These are phyloP conservation scores for Phragmatobia fuliginosa DNA, from an alignment of 2,888 invertebrate genomes.

Conservation along the genomic window DNA sequence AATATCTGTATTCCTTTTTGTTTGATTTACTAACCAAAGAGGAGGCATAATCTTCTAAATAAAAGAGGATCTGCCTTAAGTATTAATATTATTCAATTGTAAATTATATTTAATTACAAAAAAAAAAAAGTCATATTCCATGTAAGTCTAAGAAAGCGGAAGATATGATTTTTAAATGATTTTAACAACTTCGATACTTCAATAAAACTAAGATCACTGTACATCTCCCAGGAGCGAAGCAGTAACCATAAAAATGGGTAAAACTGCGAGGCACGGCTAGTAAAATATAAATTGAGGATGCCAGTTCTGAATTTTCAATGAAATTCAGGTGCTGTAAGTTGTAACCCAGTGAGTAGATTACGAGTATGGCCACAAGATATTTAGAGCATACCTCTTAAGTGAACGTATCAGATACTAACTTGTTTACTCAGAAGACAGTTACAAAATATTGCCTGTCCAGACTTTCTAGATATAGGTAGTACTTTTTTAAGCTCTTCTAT, in stretches of 20 bases:
- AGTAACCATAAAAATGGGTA: not conserved
- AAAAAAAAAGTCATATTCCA: too few species aligned
- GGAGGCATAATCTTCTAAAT: too few species aligned
- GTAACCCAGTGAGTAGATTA: not conserved
- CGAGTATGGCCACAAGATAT: not conserved
- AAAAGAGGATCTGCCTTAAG: too few species aligned
- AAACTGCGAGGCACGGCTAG: not conserved
- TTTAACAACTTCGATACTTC: not conserved
- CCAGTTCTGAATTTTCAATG: conserved; percentile 1
- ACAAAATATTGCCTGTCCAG: not conserved
- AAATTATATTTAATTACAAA: too few species aligned
- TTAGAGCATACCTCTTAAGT: not conserved
- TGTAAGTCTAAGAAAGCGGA: too few species aligned
- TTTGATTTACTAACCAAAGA: too few species aligned
- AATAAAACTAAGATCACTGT: not conserved
- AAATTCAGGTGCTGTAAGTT: not conserved
- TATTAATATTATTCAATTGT: too few species aligned
- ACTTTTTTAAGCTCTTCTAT: not conserved
- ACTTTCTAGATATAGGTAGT: not conserved
- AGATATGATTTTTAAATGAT: not conserved
- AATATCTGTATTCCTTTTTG: too few species aligned
- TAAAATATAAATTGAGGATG: not conserved
- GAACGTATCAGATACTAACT: not conserved
- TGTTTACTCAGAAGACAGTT: not conserved
- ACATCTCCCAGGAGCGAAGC: too few species aligned